Base-by-base conservation (phyloP, 1,140 invertebrate species). In the Drosophila equinoxialis region DNA sequence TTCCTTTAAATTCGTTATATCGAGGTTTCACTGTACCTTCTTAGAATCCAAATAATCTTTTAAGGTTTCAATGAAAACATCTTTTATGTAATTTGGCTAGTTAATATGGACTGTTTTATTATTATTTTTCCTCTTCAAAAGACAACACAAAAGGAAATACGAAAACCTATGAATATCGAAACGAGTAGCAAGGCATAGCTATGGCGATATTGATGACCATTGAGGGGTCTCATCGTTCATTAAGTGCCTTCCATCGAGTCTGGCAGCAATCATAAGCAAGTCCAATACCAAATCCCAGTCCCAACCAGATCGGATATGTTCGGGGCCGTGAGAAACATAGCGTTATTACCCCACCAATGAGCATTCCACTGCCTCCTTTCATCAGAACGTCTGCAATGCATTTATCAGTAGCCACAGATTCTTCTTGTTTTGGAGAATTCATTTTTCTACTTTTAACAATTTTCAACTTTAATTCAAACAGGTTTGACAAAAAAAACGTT, bases 241-340 rank as follows among this genome's bases (percentile, higher is more conserved):
- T 39, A 7, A 59, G n/a, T 10, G n/a, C n/a, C 14, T 55, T 77
- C 45, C 68, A 51, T 7, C 75, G 75, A 13, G 14, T 48, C 17
- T 73, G 75, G 33, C 76, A 79, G 26, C 75, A 78, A 48, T 79
- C 76, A 39, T 73, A 78, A 59, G 76, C 76, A n/a, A 79, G 4
- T n/a, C 76, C 76, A 62, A 68, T 45, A 8, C 76, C 76, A 35
- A 79, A 35, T 10, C 76, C 76, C 42, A 79, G 13, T 5, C 76
- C 68, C 23, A 79, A 30, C 76, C 76, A 79, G n/a, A 79, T 57
- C 4, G 76, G 76, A 51, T 72, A 79, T 23, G 75, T 79, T 17
- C 77, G 69, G 8, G 75, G 75, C 0, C 75, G 68, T 10, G 69
- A 68, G 26, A 78, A 79, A 37, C 41, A 78, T 7, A 79, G n/a